These are phyloP conservation scores for Apeltes quadracus DNA, from an alignment of 2,113 vertebrate species.

Conservation along the genomic window DNA sequence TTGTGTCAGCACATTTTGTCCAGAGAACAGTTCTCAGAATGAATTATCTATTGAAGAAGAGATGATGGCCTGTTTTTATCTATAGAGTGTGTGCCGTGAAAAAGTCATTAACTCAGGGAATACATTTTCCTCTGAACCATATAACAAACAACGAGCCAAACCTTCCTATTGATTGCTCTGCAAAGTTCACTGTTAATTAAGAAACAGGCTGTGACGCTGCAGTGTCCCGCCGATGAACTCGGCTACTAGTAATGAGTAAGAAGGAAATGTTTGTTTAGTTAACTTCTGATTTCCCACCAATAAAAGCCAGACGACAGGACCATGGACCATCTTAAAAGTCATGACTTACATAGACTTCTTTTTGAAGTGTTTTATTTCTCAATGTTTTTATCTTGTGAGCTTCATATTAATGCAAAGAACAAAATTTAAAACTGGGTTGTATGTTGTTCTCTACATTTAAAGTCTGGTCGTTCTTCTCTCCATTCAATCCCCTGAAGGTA, in stretches of 20 bases:
- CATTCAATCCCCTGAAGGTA: not conserved
- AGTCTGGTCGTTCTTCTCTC: not conserved
- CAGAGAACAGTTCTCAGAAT: constrained; percentile 15
- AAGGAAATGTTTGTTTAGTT: not conserved
- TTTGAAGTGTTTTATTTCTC: too few species aligned
- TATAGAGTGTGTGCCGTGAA: not conserved
- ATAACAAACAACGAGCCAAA: not conserved
- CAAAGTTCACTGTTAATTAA: not conserved
- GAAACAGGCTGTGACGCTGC: too few species aligned
- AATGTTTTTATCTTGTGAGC: not conserved
- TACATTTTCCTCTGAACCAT: not conserved
- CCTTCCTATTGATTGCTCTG: not conserved
- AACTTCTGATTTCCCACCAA: not conserved
- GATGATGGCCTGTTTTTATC: not conserved
- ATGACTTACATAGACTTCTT: not conserved
- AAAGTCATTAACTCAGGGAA: not conserved
- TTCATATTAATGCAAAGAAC: not conserved
- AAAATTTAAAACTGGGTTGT: not conserved
- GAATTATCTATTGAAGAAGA: not conserved
- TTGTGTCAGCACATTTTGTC: constrained; percentile 53
- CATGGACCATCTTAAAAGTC: not conserved
- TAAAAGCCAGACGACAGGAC: not conserved
- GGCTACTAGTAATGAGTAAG: too few species aligned
- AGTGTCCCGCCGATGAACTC: too few species aligned
- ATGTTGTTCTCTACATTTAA: not conserved